Percentiles rank a stretch among this genome's conserved stretches.
phyloP scores from a whole-genome alignment of 2,797 vertebrate species.

The Enteromius mattozi region DNA sequence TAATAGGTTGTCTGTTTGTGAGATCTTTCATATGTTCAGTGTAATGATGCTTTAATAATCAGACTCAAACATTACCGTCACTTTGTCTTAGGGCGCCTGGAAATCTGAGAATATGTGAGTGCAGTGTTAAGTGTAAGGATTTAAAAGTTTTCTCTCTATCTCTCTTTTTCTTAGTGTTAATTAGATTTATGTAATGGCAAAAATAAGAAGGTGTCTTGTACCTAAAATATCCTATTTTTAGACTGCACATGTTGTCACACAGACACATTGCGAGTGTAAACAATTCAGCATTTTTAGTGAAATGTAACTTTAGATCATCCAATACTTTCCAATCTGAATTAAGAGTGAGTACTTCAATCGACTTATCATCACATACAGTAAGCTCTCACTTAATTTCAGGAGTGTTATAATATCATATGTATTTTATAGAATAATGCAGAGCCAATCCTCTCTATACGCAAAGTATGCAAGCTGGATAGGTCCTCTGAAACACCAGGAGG shows the following conservation, averaged over 20 bases:
- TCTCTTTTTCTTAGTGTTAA: neutral
- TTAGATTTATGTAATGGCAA: neutral
- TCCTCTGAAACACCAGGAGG: too few species aligned
- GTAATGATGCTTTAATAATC: slow-evolving; percentile 13
- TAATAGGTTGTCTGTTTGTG: slow-evolving; percentile 25
- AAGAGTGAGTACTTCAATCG: neutral
- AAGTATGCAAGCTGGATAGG: too few species aligned
- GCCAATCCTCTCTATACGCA: too few species aligned
- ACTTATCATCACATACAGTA: neutral
- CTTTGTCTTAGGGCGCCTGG: neutral
- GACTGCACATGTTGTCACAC: neutral
- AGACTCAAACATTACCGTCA: neutral
- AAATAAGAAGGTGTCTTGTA: neutral
- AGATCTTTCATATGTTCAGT: slow-evolving; percentile 19
- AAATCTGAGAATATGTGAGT: slow-evolving; percentile 9
- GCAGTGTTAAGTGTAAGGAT: neutral
- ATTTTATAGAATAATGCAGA: neutral
- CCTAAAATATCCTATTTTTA: neutral
- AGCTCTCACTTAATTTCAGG: neutral
- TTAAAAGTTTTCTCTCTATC: neutral
- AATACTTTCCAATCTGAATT: neutral
- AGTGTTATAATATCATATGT: neutral
- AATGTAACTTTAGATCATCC: neutral
- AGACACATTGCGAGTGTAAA: neutral
- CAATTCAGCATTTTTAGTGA: neutral